Conservation (phyloP, 2,113 vertebrate species). For the Coracopsis vasa region DNA sequence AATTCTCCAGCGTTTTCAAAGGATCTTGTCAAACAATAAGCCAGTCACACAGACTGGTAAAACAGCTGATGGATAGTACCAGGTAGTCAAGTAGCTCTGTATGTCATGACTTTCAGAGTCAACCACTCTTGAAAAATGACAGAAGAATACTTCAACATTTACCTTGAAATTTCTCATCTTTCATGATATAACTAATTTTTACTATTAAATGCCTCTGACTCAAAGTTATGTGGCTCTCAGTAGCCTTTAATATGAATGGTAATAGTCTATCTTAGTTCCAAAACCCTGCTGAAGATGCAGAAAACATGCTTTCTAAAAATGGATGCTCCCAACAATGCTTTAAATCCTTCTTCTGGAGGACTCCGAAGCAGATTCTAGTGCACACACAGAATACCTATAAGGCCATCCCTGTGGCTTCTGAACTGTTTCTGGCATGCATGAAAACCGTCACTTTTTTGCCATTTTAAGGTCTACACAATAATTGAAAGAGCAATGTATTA, state of each 20-base stretch:
- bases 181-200: not conserved
- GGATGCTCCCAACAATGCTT: not conserved
- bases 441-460: fast-evolving
- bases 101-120: not conserved
- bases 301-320: not conserved
- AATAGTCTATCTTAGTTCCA: not conserved
- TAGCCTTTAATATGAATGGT: not conserved
- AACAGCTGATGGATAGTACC: not conserved
- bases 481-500: not conserved
- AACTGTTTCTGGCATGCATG: not conserved
- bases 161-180: not conserved
- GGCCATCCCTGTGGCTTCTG: not conserved
- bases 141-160: not conserved
- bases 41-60: not conserved
- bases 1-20: not conserved
- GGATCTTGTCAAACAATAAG: not conserved
- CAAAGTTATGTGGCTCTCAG: not conserved
- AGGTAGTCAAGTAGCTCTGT: not conserved
- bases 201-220: not conserved
- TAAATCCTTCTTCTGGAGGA: not conserved
- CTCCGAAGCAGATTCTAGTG: not conserved
- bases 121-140: not conserved
- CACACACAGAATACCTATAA: not conserved
- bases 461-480: not conserved
- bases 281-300: not conserved